These are phyloP conservation scores for Aporophyla nigra DNA, from an alignment of 2,888 invertebrate genomes.

Conservation along the genomic window DNA sequence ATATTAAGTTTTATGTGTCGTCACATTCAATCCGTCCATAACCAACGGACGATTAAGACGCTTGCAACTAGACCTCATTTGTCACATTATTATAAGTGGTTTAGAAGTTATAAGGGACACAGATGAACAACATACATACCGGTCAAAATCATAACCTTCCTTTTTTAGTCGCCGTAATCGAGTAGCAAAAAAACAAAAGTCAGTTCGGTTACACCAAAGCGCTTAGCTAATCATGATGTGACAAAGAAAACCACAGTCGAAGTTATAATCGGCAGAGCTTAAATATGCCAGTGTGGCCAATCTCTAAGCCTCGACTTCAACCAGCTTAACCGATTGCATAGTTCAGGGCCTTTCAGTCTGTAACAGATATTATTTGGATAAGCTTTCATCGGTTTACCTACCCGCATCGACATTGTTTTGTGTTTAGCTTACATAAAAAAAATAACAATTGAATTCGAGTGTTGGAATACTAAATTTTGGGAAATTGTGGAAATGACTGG, in stretches of 20 bases:
- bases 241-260: slow-evolving; percentile 37
- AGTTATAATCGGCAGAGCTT: slow-evolving; percentile 42
- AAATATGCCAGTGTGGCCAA: slow-evolving; percentile 29
- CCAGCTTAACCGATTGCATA: slow-evolving; percentile 40
- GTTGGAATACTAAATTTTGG: neutral
- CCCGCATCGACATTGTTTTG: slow-evolving; percentile 8
- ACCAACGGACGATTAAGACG: too few relatives aligned
- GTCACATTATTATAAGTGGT: too few relatives aligned
- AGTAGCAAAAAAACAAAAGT: neutral
- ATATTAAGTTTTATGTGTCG: too few relatives aligned
- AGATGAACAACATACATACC: too few relatives aligned
- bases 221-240: neutral
- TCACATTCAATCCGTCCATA: too few relatives aligned
- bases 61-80: too few relatives aligned
- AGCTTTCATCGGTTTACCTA: slow-evolving; percentile 20
- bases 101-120: too few relatives aligned
- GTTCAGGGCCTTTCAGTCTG: slow-evolving; percentile 17
- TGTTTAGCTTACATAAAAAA: slow-evolving; percentile 1
- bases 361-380: slow-evolving; percentile 34
- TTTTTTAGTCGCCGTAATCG: too few relatives aligned
- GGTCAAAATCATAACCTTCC: too few relatives aligned
- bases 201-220: neutral
- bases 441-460: neutral
- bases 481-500: neutral
- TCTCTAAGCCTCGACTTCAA: slow-evolving; percentile 32